Base-by-base conservation (phyloP, 2,797 vertebrate species). In the Brotula barbata region DNA sequence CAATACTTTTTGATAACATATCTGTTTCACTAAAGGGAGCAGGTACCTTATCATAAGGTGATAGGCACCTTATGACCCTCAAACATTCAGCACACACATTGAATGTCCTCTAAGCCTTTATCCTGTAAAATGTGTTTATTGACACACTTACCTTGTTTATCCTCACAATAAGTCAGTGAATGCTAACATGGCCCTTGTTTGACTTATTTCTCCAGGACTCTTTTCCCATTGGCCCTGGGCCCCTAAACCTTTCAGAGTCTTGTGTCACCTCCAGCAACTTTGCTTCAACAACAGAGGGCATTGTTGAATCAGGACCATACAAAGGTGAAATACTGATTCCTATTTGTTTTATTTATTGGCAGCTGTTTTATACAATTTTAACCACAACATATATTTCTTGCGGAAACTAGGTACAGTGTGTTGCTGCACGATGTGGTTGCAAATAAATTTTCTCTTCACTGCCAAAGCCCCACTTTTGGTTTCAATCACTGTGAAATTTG, bases 161-260 rank as follows among this genome's bases (percentile, higher is more conserved):
- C 9, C 6, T 33, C 31, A 33, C 9, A 9, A n/a, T 23, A 11
- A 15, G 11, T 11, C 8, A 17, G 41, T 49, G 3, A 41, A 20
- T 40, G 10, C 23, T 34, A 0, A 45, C 16, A n/a, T 17, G 12
- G 39, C 9, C 7, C 14, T 2, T 34, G 5, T 25, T 46, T 40
- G 2, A 11, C 13, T 36, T 12, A 43, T 54, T 66, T 53, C 88
- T 85, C 70, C 34, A 96, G 96, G 94, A 97, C 73, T 79, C 92
- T 48, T 94, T 92, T 70, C 76, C 74, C 57, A 87, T 91, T 0
- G 75, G 89, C 55, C 87, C 92, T 15, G 89, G 88, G 43, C 89
- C 92, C 74, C 86, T 94, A 63, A 92, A 92, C 71, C 89, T 94
- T 48, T 93, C 94, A 15, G 95, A 97, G 80, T 92, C 93, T 47